A percentile compares a stretch with the other conserved stretches of the same genome.
Conservation (phyloP, 2,888 invertebrate species). For the Octonoba sinensis region DNA sequence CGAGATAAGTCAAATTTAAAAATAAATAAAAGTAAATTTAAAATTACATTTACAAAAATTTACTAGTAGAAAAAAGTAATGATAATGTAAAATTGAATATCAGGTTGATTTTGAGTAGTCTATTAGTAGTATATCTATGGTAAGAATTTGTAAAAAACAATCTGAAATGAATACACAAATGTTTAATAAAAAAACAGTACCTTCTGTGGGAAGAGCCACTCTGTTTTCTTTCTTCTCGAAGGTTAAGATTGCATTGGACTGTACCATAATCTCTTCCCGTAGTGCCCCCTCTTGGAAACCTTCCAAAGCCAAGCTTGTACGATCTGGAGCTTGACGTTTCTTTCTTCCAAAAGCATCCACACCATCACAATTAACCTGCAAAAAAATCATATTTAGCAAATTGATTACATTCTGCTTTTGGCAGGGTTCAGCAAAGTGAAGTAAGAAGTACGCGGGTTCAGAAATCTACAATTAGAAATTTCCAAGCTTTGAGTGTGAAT, state of each 20-base stretch:
- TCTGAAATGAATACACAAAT: too few species aligned
- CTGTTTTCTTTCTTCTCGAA: slow-evolving; percentile 77
- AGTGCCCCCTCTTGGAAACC: slow-evolving; percentile 82
- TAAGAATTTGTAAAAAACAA: too few species aligned
- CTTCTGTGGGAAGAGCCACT: slow-evolving; percentile 81
- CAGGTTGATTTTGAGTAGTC: too few species aligned
- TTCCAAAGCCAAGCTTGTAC: slow-evolving; percentile 73
- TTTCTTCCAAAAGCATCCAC: slow-evolving; percentile 90
- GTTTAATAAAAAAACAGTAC: slow-evolving; percentile 70
- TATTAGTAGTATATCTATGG: too few species aligned
- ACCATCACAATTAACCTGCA: slow-evolving; percentile 89
- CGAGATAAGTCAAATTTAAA: too few species aligned
- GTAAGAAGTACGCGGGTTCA: background rate
- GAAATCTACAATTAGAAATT: background rate
- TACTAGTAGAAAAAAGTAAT: too few species aligned
- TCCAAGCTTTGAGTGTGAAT: too few species aligned
- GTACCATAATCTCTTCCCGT: slow-evolving; percentile 92
- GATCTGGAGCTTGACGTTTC: slow-evolving; percentile 74
- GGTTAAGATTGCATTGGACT: slow-evolving; percentile 91
- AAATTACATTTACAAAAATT: too few species aligned
- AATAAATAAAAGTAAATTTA: too few species aligned
- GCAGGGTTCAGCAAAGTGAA: too few species aligned
- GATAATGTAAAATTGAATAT: too few species aligned
- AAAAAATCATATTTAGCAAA: background rate
- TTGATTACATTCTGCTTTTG: background rate